These are phyloP conservation scores for Latheticus oryzae DNA, from an alignment of 2,888 invertebrate genomes.

Conservation along the genomic window DNA sequence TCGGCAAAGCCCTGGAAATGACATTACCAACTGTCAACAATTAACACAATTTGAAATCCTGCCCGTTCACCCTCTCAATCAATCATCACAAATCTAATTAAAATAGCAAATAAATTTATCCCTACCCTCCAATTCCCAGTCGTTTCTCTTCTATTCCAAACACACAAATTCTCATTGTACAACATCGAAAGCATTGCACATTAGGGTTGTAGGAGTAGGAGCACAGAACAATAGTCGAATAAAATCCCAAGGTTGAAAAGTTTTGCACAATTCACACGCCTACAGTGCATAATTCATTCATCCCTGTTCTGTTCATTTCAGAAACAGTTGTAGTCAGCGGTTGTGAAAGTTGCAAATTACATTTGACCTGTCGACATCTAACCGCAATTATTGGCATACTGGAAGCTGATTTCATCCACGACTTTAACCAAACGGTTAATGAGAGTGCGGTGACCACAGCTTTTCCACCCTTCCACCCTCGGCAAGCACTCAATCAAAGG, in stretches of 20 bases:
- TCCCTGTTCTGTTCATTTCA: conserved; percentile 60
- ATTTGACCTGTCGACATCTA: conserved; percentile 73
- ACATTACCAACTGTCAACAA: conserved; percentile 11
- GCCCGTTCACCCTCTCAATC: conserved; percentile 7
- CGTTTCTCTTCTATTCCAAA: too few species aligned
- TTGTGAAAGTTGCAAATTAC: conserved; percentile 72
- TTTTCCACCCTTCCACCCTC: conserved; percentile 56
- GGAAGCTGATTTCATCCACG: conserved; percentile 72
- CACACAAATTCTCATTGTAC: conserved; percentile 2
- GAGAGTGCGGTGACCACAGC: conserved; percentile 43
- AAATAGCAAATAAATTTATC: conserved; percentile 22
- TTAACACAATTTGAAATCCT: conserved; percentile 2
- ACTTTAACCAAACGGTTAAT: conserved; percentile 51
- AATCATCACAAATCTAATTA: conserved; percentile 11
- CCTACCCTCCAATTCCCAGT: background rate
- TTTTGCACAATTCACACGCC: conserved; percentile 18
- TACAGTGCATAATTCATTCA: conserved; percentile 8
- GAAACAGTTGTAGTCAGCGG: conserved; percentile 75
- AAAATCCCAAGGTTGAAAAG: conserved; percentile 7
- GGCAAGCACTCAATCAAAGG: conserved; percentile 60
- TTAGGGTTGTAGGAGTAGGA: conserved; percentile 14
- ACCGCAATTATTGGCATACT: conserved; percentile 74
- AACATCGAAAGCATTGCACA: conserved; percentile 14
- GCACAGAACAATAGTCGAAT: conserved; percentile 16
- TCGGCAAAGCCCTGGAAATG: too few species aligned